Evolutionary conservation across 2,797 vertebrate species (phyloP), one percentile per base, ranked within the genome.

Genomic region (Mus caroli): DNA sequence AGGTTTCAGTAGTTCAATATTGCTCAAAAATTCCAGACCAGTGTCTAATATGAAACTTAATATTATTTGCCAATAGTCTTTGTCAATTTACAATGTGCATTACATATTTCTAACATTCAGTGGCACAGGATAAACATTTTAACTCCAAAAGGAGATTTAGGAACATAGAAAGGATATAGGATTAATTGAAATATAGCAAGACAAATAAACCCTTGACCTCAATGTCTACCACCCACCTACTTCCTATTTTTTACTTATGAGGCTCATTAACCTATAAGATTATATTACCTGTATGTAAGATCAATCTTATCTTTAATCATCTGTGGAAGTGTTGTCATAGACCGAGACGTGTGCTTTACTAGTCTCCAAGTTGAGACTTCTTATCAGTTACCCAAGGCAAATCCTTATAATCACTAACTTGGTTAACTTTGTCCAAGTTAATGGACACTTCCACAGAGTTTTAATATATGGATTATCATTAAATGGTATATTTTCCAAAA

Each of bases 381-480:
- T 62, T 24, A 64, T 78, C 37, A 50, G 50, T 34, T 17, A 11
- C 6, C 50, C 56, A 77, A 60, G 7, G 8, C 46, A 77, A 78
- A 37, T 31, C 22, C 6, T 37, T 52, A 37, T 13, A 88, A 12
- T 79, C 6, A 78, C 46, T 78, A 69, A 75, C 14, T 43, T 82
- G 1, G 64, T 5, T 90, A 31, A 84, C 1, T 71, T 78, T 85
- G 24, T 43, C 10, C 26, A 88, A 90, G 4, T 71, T 80, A 73
- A 50, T 71, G 79, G 37, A 95, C 7, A 62, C 6, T 5, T 94
- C 43, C 4, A 88, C 31, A 17, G 19, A 86, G 13, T 34, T 67
- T 83, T 69, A 75, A n/a, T 20, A 82, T 73, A 12, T 79, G n/a
- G 69, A 89, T 91, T 69, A 91, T 28, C 3, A 84, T 93, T 78